Base-by-base conservation (phyloP, 2,797 vertebrate species). In the Acanthiza pusilla region DNA sequence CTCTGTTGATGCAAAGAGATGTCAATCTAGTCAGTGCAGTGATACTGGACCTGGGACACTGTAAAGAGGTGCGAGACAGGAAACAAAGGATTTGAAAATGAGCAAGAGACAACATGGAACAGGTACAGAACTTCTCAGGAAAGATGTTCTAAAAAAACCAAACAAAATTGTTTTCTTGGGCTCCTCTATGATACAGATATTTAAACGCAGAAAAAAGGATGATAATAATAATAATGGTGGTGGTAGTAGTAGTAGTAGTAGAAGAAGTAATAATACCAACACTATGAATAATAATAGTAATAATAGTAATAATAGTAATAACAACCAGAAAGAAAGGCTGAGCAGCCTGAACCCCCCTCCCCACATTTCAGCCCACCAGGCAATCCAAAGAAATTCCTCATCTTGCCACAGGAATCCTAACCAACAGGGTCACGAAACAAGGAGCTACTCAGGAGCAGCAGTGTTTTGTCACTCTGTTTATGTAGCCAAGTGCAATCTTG, bases 91-190 rank as follows among this genome's bases (percentile, higher is more conserved):
- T 3, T 73, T 40, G 5, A 55, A 61, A 83, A 66, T 38, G 40
- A 50, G 16, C 13, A 61, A 48, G 47, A 66, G 14, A 71, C 25
- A 50, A 62, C 0, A 1, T 27, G 60, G 20, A 57, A 16, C 14
- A 45, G 19, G 79, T 9, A 78, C 0, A 15, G 27, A 91, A 77
- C 38, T 76, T 68, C 67, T 61, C 38, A 76, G 34, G 21, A 62
- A 67, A 92, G 5, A 50, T 4, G 3, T 45, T 63, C 54, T 2
- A 40, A 85, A 84, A 85, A 84, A 22, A 53, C 6, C 5, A 38
- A 38, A 38, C 12, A 3, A 26, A 74, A 9, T 1, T 1, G 0
- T n/a, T 79, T 67, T 10, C 14, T 16, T 34, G 2, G 7, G 17
- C 51, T 88, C 61, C 45, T 58, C 48, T 21, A 30, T 16, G 29